Conservation (phyloP, 2,888 invertebrate species). For the Punctoribates punctum region DNA sequence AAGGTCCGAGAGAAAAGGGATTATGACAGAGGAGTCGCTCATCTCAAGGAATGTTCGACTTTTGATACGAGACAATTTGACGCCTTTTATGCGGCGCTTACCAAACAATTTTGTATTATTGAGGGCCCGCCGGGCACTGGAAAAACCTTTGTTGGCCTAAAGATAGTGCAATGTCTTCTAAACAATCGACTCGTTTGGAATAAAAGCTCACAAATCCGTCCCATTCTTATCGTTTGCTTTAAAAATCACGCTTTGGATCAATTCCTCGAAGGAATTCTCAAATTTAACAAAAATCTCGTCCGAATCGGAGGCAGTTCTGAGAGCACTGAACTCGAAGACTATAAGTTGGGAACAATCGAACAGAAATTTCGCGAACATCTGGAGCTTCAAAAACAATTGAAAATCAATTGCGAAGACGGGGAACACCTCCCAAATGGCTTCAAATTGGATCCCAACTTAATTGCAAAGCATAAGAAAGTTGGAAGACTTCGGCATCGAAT, state of each 20-base stretch:
- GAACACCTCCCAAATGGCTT: not conserved
- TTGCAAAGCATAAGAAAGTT: not conserved
- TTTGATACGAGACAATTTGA: constrained; percentile 48
- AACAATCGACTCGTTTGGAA: constrained; percentile 55
- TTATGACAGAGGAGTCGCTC: too few species aligned
- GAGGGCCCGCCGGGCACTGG: constrained; percentile 66
- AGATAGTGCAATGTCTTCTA: constrained; percentile 67
- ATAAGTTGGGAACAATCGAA: not conserved
- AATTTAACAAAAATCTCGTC: constrained; percentile 61
- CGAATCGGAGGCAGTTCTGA: constrained; percentile 61
- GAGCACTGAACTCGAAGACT: not conserved
- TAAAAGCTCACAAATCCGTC: constrained; percentile 50
- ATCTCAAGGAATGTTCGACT: not conserved
- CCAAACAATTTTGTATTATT: constrained; percentile 60
- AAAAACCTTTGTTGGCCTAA: constrained; percentile 65
- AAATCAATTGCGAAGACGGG: not conserved
- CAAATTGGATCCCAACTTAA: not conserved
- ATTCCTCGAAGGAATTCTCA: constrained; percentile 69
- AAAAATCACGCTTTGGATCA: constrained; percentile 85
- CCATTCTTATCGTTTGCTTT: constrained; percentile 73
- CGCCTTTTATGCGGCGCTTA: constrained; percentile 50
- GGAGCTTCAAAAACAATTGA: not conserved
- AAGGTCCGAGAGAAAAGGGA: not conserved
- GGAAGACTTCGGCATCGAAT: not conserved
- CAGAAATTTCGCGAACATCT: not conserved